A percentile compares a stretch with the other conserved stretches of the same genome.
Conservation (phyloP, 2,797 vertebrate genomes). For the Antennarius maculatus region DNA sequence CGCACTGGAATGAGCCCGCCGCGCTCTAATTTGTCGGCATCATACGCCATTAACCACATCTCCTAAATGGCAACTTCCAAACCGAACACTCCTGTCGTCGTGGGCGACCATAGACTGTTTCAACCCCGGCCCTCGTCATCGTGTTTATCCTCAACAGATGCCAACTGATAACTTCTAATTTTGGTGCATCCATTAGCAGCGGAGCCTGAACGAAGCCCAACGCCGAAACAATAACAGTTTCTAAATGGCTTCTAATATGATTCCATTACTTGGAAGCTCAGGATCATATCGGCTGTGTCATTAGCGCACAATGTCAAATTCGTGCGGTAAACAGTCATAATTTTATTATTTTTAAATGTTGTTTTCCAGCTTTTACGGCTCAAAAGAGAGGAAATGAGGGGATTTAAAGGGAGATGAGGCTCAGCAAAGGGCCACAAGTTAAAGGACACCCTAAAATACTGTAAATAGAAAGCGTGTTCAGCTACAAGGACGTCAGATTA, state of each 20-base stretch:
- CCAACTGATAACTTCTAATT: neutral
- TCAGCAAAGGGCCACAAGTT: too few relatives aligned
- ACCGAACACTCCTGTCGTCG: neutral
- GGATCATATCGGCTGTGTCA: neutral
- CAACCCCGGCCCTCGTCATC: neutral
- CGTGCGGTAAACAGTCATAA: neutral
- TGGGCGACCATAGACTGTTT: neutral
- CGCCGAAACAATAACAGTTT: neutral
- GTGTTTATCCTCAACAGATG: neutral
- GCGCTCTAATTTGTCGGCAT: slow-evolving; percentile 1
- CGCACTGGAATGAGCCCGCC: neutral
- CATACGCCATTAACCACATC: slow-evolving; percentile 8
- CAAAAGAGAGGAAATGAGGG: too few relatives aligned
- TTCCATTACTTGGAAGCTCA: neutral
- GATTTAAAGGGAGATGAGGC: too few relatives aligned
- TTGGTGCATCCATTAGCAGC: neutral
- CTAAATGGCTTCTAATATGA: neutral
- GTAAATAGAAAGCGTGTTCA: too few relatives aligned
- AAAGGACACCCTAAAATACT: too few relatives aligned
- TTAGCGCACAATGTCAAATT: neutral
- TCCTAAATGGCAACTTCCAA: neutral
- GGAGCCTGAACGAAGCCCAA: neutral
- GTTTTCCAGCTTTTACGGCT: too few relatives aligned
- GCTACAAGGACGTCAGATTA: too few relatives aligned
- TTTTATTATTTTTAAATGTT: too few relatives aligned